phyloP scores from a whole-genome alignment of 1,140 invertebrate species.

The Apolygus lucorum region DNA sequence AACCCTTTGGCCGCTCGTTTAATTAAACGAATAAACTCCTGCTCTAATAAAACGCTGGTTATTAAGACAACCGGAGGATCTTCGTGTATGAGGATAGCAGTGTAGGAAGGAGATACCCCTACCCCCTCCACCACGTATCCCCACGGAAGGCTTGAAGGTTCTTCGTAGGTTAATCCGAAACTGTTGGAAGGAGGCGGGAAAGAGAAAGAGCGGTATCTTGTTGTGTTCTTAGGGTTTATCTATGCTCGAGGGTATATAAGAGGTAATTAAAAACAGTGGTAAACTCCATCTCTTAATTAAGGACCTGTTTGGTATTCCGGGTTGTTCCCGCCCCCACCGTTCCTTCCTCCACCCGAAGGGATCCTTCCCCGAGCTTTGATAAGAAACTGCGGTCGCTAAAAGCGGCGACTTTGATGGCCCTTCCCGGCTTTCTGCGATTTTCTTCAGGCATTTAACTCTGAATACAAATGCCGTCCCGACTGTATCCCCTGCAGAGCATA shows the following conservation, averaged over 20 bases:
- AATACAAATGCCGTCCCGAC: no score
- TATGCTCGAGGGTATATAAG: slow-evolving; percentile 8
- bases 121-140: not conserved
- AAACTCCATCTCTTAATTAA: slow-evolving; percentile 17
- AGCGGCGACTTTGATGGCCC: no score
- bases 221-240: slow-evolving; percentile 10
- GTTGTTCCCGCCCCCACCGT: no score
- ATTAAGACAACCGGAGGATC: slow-evolving; percentile 1
- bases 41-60: slow-evolving; percentile 12
- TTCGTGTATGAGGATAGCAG: not conserved
- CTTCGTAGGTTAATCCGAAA: slow-evolving; percentile 2
- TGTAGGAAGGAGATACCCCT: not conserved
- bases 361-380: no score
- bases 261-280: slow-evolving; percentile 12
- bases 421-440: no score
- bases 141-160: not conserved
- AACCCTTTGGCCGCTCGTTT: slow-evolving; percentile 1
- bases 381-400: no score
- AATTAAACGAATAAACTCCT: slow-evolving; percentile 15
- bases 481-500: no score
- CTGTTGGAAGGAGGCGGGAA: not conserved
- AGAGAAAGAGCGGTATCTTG: not conserved
- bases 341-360: no score
- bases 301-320: slow-evolving; percentile 12
- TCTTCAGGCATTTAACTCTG: no score